Evolutionary conservation across 2,797 vertebrate species (phyloP), one percentile per base, ranked within the genome.

Genomic region (Gymnoscopelus braueri): DNA sequence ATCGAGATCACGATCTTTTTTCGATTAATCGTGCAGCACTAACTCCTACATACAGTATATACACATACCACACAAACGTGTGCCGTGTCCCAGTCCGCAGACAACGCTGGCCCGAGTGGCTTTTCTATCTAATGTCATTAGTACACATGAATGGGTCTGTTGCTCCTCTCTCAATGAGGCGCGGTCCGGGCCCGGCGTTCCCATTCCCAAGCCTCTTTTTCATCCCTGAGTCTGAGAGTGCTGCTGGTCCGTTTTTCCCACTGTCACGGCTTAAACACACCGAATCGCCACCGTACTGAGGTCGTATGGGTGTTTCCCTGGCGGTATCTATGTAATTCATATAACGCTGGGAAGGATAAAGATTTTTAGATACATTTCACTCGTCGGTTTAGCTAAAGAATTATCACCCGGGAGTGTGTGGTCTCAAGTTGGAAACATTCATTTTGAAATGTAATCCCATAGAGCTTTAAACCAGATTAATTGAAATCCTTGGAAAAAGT

Each of bases 101-200:
- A 44, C 9, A 24, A 26, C 65, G 6, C 65, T 7, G 19, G 69
- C 57, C 65, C 69, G 65, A 77, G 63, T 86, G 84, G 88, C 87
- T 88, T 88, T 84, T 84, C 84, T 55, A 80, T 92, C 90, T 84
- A 55, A 77, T 72, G 44, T 60, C 80, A 86, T 92, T 88, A 92
- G 61, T 55, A 77, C 86, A 84, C 88, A 90, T 92, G 90, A 65
- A 78, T 83, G 85, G 82, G 3, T 84, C 82, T 51, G 35, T 60
- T 73, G 49, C 61, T 74, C 80, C 74, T 32, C 52, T 64, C 58
- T 67, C 61, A 70, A 60, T 62, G 6, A n/a, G 14, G 66, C 67
- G 85, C 85, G 81, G 85, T 65, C 79, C 0, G 48, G 13, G 19
- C 26, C 15, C 77, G 54, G 4, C 56, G 14, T 81, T 19, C n/a